Conservation (phyloP, 2,888 invertebrate genomes). For the Andrena camellia region DNA sequence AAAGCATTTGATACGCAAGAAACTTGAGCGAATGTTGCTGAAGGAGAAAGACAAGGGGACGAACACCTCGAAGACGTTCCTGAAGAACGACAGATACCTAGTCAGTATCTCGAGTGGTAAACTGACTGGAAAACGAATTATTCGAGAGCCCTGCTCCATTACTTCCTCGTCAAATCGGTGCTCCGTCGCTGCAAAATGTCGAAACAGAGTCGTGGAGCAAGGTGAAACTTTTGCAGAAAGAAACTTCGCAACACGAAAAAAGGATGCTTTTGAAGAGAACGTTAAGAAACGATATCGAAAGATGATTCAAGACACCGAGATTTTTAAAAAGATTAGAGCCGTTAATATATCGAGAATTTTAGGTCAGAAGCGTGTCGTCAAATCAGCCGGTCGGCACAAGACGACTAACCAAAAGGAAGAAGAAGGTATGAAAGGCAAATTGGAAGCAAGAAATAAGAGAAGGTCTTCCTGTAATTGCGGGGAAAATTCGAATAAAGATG, state of each 20-base stretch:
- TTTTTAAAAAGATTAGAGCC: neutral
- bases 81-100: constrained; percentile 61
- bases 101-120: constrained; percentile 64
- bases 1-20: constrained; percentile 71
- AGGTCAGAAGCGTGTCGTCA: neutral
- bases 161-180: constrained; percentile 14
- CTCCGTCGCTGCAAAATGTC: constrained; percentile 7
- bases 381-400: neutral
- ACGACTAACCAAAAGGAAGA: neutral
- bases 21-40: constrained; percentile 66
- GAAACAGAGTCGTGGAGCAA: neutral
- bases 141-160: neutral
- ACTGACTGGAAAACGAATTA: constrained; percentile 25
- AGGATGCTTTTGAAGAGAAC: neutral
- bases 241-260: neutral
- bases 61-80: constrained; percentile 64
- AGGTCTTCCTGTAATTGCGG: neutral
- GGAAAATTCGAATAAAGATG: neutral
- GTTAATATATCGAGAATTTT: neutral
- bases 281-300: neutral
- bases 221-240: constrained; percentile 12
- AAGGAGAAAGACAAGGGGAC: constrained; percentile 66
- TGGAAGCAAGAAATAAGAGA: neutral
- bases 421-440: neutral
- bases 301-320: neutral